phyloP scores from a whole-genome alignment of 2,797 vertebrate genomes.

The Chloroceryle inda region DNA sequence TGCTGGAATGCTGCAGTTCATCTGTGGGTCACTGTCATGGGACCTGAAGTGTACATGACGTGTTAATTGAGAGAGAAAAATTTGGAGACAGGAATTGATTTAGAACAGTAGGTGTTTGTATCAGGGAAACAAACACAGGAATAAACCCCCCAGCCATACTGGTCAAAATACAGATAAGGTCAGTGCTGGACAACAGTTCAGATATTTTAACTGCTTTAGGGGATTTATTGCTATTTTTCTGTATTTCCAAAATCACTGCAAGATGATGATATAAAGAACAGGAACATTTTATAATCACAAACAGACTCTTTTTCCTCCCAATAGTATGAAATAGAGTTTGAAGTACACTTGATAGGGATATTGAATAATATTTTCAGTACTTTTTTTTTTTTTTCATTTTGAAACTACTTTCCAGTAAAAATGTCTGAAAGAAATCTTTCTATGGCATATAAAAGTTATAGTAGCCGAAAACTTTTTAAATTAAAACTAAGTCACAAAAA shows the following conservation, averaged over 20 bases:
- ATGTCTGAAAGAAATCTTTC: background rate
- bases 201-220: background rate
- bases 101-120: background rate
- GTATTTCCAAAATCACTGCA: background rate
- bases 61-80: slow-evolving; percentile 39
- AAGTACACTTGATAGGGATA: background rate
- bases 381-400: background rate
- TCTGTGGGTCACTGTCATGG: background rate
- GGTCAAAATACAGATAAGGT: background rate
- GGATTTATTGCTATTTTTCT: background rate
- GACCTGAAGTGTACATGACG: background rate
- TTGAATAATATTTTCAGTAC: background rate
- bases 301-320: background rate
- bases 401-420: background rate
- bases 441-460: background rate
- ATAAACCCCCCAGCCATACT: background rate
- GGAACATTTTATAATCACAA: background rate
- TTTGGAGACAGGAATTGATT: background rate
- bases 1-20: slow-evolving; percentile 2
- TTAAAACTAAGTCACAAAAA: background rate
- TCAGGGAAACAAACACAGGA: background rate
- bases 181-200: accelerated
- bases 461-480: background rate
- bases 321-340: background rate
- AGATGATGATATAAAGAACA: background rate